Conservation (phyloP, 2,113 vertebrate genomes). For the Cichladusa arquata region DNA sequence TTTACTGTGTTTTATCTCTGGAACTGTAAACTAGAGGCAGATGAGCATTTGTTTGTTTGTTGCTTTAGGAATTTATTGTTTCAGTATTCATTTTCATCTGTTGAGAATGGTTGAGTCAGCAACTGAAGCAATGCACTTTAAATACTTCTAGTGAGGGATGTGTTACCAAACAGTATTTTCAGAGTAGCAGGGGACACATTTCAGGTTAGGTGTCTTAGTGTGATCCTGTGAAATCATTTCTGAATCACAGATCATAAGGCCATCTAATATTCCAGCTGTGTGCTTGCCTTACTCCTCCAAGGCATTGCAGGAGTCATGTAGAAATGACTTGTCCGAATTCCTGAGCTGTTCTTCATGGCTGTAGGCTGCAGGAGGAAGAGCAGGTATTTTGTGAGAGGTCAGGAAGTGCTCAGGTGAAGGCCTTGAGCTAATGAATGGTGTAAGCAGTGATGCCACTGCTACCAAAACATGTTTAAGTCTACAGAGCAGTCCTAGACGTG, state of each 20-base stretch:
- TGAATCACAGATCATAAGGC: background rate
- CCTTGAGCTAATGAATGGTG: background rate
- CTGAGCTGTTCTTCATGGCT: background rate
- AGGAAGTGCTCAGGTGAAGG: background rate
- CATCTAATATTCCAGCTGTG: background rate
- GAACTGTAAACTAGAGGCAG: background rate
- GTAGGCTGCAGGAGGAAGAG: background rate
- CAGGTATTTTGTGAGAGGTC: background rate
- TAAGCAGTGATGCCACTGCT: background rate
- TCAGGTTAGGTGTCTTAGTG: background rate
- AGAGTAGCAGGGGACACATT: background rate
- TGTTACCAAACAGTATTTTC: background rate
- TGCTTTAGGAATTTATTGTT: background rate
- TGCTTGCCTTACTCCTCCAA: background rate
- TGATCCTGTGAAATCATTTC: background rate
- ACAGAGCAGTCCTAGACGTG: background rate
- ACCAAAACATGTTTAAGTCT: background rate
- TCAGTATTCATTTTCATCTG: background rate
- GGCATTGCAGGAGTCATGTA: background rate
- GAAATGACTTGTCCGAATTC: background rate
- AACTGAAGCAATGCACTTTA: background rate
- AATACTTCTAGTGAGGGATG: background rate
- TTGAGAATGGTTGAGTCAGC: background rate
- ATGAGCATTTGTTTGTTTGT: background rate
- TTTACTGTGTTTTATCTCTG: background rate